These are phyloP conservation scores for Trileptium ribeirensis DNA, from an alignment of 2,888 invertebrate species.

Conservation along the genomic window DNA sequence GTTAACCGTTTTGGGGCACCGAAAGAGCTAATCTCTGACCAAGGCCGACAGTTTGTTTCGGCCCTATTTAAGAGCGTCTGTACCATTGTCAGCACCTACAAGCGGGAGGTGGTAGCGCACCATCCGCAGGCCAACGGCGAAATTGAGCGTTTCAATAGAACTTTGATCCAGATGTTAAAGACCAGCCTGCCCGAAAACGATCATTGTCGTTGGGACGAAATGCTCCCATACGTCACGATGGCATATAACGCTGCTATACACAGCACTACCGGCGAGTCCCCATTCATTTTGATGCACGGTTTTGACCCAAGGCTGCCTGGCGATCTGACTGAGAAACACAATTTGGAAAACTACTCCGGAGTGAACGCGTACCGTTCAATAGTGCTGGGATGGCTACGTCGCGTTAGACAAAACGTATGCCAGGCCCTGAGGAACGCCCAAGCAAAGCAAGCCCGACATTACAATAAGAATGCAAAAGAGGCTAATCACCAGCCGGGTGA, in stretches of 20 bases:
- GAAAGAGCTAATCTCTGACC: conserved; percentile 33
- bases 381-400: too few species aligned
- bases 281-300: conserved; percentile 4
- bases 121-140: conserved; percentile 33
- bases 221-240: neutral
- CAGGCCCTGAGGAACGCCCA: too few species aligned
- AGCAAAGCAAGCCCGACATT: too few species aligned
- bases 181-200: conserved; percentile 29
- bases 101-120: conserved; percentile 25
- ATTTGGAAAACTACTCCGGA: too few species aligned
- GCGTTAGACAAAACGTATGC: too few species aligned
- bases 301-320: neutral
- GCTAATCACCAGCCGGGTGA: too few species aligned
- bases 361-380: too few species aligned
- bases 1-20: conserved; percentile 34
- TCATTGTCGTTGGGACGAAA: conserved; percentile 24
- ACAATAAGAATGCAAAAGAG: too few species aligned
- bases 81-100: conserved; percentile 23
- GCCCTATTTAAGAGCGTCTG: conserved; percentile 24
- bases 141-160: conserved; percentile 25
- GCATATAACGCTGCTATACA: conserved; percentile 9
- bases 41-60: conserved; percentile 32
- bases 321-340: too few species aligned
- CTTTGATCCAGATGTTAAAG: neutral
- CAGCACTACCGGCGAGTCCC: neutral